Evolutionary conservation across 2,797 vertebrate species (phyloP).

Genomic region (Coregonus suidteri): DNA sequence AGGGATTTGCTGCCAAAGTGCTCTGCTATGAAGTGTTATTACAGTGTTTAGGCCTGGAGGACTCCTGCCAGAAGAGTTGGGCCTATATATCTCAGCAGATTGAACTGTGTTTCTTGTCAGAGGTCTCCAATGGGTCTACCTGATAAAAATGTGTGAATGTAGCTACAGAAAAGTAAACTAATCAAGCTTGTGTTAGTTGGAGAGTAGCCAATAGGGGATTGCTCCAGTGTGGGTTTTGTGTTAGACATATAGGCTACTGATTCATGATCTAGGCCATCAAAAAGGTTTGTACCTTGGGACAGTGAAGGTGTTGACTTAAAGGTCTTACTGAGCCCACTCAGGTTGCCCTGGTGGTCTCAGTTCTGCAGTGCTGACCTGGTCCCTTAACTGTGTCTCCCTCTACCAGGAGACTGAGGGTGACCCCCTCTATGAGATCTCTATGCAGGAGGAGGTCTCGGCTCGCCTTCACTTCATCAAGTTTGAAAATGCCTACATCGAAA

Average conservation of each 20-base stretch:
- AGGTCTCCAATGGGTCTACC: neutral
- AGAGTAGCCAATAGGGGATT: no score
- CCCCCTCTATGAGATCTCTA: conserved; percentile 92
- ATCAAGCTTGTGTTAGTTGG: no score
- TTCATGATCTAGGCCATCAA: no score
- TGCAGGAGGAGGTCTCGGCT: conserved; percentile 95
- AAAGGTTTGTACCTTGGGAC: no score
- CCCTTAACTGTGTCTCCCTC: neutral
- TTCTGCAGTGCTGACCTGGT: no score
- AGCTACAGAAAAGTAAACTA: no score
- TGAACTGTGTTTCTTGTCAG: neutral
- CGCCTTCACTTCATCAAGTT: conserved; percentile 99
- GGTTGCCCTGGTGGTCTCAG: no score
- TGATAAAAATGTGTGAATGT: no score
- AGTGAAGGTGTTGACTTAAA: no score
- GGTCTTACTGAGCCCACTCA: no score
- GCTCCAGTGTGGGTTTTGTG: no score
- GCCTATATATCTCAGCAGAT: neutral
- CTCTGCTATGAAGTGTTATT: conserved; percentile 13
- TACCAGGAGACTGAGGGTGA: conserved; percentile 83
- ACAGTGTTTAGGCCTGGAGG: neutral
- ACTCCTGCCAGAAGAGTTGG: neutral
- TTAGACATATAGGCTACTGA: no score
- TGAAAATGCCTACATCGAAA: conserved; percentile 96
- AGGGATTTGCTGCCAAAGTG: conserved; percentile 21